phyloP scores from a whole-genome alignment of 2,888 invertebrate genomes.

The Aphodius granarius region DNA sequence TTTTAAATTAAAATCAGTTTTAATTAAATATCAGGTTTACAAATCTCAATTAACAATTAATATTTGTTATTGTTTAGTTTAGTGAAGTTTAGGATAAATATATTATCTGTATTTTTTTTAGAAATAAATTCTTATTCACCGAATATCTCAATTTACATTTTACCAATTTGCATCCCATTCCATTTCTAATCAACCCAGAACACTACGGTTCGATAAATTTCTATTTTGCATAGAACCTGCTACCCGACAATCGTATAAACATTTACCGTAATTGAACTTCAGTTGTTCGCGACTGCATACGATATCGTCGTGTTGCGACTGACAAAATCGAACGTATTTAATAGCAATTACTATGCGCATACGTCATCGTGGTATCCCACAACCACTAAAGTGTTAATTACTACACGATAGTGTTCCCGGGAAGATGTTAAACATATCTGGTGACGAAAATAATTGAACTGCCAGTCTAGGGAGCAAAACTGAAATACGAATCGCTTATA shows the following conservation, averaged over 20 bases:
- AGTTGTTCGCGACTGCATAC: not conserved
- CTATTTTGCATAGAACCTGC: not conserved
- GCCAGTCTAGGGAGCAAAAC: not conserved
- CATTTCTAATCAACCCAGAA: not conserved
- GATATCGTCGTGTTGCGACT: not conserved
- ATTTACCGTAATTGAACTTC: not conserved
- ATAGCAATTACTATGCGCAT: not conserved
- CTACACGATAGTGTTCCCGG: not conserved
- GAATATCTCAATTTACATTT: too few relatives aligned
- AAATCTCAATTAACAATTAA: too few relatives aligned
- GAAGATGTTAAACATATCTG: not conserved
- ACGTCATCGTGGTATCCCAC: not conserved
- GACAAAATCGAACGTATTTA: not conserved
- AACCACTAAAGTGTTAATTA: not conserved
- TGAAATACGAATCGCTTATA: not conserved
- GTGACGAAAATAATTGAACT: not conserved
- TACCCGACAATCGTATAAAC: not conserved
- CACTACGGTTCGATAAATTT: not conserved
- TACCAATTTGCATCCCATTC: too few relatives aligned
- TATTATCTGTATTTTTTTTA: too few relatives aligned
- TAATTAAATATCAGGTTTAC: too few relatives aligned
- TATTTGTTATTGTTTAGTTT: too few relatives aligned
- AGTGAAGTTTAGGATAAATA: too few relatives aligned
- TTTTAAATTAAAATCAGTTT: too few relatives aligned
- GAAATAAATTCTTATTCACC: too few relatives aligned